Conservation (phyloP, 2,888 invertebrate genomes). For the Cartodere bifasciata region DNA sequence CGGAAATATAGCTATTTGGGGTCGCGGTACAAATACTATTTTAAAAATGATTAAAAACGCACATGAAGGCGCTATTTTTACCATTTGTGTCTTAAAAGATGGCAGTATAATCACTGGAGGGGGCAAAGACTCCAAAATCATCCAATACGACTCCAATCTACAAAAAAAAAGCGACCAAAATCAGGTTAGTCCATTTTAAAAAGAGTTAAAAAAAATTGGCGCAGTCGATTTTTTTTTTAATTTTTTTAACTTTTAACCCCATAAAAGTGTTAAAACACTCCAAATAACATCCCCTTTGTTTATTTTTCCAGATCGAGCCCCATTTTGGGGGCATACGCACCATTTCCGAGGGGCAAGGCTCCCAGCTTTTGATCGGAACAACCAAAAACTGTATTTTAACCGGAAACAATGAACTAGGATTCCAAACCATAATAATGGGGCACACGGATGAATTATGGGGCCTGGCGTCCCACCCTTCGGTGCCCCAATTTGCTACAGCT, state of each 20-base stretch:
- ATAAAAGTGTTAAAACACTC: too few relatives aligned
- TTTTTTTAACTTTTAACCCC: too few relatives aligned
- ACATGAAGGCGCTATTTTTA: slow-evolving; percentile 82
- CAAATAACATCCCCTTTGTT: too few relatives aligned
- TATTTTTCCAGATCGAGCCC: slow-evolving; percentile 59
- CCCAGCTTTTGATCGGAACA: slow-evolving; percentile 71
- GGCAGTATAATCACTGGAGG: slow-evolving; percentile 78
- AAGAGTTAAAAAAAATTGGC: too few relatives aligned
- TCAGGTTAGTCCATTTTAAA: slow-evolving; percentile 39
- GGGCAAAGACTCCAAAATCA: slow-evolving; percentile 73
- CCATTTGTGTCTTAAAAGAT: slow-evolving; percentile 68
- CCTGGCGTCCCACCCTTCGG: slow-evolving; percentile 64
- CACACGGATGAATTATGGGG: slow-evolving; percentile 89
- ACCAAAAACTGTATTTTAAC: slow-evolving; percentile 70
- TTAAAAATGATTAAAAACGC: slow-evolving; percentile 54
- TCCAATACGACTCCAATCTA: slow-evolving; percentile 59
- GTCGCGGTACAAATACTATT: slow-evolving; percentile 72
- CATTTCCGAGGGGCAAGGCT: slow-evolving; percentile 70
- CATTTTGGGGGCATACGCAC: slow-evolving; percentile 77
- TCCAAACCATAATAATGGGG: slow-evolving; percentile 65
- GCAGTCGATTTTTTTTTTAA: too few relatives aligned
- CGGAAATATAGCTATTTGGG: slow-evolving; percentile 84
- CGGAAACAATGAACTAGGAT: slow-evolving; percentile 58
- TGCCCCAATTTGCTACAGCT: slow-evolving; percentile 78
- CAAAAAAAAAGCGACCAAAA: slow-evolving; percentile 52